phyloP scores from a whole-genome alignment of 2,797 vertebrate species.

The Micropoecilia bifurca region DNA sequence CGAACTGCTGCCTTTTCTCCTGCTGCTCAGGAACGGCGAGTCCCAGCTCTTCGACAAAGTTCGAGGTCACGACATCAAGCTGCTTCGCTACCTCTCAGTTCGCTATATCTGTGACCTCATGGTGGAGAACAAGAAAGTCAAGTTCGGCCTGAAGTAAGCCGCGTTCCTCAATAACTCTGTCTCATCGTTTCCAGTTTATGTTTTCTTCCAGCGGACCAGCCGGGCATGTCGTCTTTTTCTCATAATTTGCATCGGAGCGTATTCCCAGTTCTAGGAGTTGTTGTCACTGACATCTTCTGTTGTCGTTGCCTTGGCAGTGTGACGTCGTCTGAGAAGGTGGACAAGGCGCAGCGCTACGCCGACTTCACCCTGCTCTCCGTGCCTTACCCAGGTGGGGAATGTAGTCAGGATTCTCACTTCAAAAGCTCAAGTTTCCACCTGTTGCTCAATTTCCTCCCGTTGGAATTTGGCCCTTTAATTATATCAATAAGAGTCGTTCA shows the following conservation, averaged over 20 bases:
- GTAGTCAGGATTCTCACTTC: background rate
- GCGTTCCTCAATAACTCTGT: constrained; percentile 13
- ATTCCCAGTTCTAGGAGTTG: background rate
- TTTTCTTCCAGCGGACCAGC: background rate
- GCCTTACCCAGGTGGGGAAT: constrained; percentile 92
- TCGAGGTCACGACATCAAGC: constrained; percentile 94
- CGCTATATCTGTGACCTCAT: constrained; percentile 98
- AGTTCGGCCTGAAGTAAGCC: constrained; percentile 97
- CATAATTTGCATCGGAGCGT: background rate
- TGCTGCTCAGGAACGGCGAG: constrained; percentile 87
- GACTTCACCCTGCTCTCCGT: constrained; percentile 97
- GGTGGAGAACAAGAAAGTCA: constrained; percentile 99
- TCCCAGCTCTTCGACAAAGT: constrained; percentile 98
- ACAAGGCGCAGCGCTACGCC: constrained; percentile 97
- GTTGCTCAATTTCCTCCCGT: background rate
- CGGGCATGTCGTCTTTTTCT: background rate
- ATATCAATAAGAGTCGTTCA: background rate
- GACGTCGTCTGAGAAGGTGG: constrained; percentile 97
- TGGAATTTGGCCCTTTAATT: background rate
- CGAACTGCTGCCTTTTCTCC: background rate
- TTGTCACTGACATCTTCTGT: too few relatives aligned
- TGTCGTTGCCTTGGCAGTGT: constrained; percentile 81
- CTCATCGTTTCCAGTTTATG: background rate
- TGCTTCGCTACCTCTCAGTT: constrained; percentile 94
- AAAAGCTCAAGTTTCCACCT: background rate